These are phyloP conservation scores for Corynorhinus townsendii DNA, from an alignment of 2,113 vertebrate genomes.

Conservation along the genomic window DNA sequence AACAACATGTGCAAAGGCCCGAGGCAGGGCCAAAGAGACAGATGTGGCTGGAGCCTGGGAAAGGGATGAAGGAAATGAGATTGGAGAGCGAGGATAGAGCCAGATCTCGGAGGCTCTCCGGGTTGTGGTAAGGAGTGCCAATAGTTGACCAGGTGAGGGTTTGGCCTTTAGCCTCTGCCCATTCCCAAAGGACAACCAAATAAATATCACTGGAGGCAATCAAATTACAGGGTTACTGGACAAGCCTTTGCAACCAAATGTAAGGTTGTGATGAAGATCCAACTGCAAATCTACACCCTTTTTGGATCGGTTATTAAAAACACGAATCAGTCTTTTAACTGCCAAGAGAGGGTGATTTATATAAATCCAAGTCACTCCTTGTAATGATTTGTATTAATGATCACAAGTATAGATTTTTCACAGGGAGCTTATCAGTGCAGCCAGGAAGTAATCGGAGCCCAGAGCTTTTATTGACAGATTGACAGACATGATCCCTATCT, in stretches of 20 bases:
- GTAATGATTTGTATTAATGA: constrained; percentile 53
- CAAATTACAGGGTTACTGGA: background rate
- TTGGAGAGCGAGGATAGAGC: background rate
- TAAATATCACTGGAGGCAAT: too few species aligned
- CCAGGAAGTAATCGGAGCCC: background rate
- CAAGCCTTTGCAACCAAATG: background rate
- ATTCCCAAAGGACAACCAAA: background rate
- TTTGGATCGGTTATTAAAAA: background rate
- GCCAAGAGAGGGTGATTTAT: constrained; percentile 54
- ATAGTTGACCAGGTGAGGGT: fast-evolving
- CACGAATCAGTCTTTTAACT: background rate
- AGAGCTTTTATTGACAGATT: background rate
- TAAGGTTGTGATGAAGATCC: background rate
- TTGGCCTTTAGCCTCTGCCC: background rate
- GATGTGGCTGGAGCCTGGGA: background rate
- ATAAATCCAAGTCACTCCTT: constrained; percentile 22
- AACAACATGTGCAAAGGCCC: background rate
- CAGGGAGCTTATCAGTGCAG: constrained; percentile 36
- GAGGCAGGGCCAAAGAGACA: background rate
- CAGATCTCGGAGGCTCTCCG: background rate
- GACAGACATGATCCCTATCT: background rate
- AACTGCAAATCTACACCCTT: background rate
- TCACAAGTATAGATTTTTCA: constrained; percentile 50
- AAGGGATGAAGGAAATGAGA: background rate
- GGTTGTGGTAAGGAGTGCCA: background rate